Evolutionary conservation across 2,888 invertebrate species (phyloP), one percentile per base, ranked within the genome.

Genomic region (Amphipoea lucens): DNA sequence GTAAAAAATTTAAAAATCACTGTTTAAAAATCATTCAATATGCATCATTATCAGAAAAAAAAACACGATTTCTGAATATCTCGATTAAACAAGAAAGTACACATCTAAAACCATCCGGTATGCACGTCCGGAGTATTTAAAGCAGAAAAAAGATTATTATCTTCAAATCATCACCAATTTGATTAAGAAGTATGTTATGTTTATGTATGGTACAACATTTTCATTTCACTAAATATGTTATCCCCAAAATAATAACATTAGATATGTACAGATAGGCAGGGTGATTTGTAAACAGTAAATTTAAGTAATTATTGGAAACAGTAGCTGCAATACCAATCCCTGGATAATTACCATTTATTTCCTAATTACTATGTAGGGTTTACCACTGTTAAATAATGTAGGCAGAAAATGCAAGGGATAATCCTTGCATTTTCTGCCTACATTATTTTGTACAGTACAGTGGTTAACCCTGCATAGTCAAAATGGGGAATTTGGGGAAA

Each of bases 401-500:
- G 57, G 4, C 57, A 57, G 57, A 57, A 57, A 57, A 11, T 57
- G 9, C 23, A 9, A 23, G 57, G 57, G 23, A 11, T 57, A 57
- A 23, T 23, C 48, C 23, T 36, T 63, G 51, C 29, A 20, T 42
- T 42, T 76, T 76, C 1, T 6, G 20, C 29, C 48, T 23, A 57
- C 7, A 29, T 29, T 51, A 76, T 42, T 45, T 9, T 42, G 20
- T 54, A 54, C 54, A 54, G 54, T 54, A 51, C n/a, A 12, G 36
- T 66, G 36, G 20, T 40, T 48, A 65, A 57, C 54, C 20, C 12
- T 45, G 42, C 11, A 66, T 51, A 17, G 29, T 40, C 17, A 79
- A 78, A 62, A 67, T 60, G 23, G 23, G 29, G 40, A 79, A 62
- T 62, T 17, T 17, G 12, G 79, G 48, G 12, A 1, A 79, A 80